Evolutionary conservation across 2,888 invertebrate species (phyloP).

Genomic region (Stenolophus ochropezus): DNA sequence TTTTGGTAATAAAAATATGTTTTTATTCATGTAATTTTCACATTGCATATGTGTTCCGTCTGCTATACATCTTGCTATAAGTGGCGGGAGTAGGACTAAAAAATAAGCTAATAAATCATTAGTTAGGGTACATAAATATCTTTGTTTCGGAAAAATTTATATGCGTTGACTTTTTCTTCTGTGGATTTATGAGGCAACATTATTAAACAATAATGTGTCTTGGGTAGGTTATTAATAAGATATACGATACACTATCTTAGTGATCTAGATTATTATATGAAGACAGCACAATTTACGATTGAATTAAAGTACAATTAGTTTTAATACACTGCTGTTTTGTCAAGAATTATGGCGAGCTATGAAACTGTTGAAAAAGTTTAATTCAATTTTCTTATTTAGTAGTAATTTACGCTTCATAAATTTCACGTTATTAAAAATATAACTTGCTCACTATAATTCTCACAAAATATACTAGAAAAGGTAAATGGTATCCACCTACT

Average conservation of each 20-base stretch:
- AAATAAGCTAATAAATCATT: conserved; percentile 9
- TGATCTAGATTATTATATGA: conserved; percentile 54
- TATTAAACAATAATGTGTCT: conserved; percentile 51
- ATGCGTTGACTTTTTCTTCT: conserved; percentile 18
- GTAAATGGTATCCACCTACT: no score
- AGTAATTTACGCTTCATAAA: conserved; percentile 31
- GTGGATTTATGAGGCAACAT: conserved; percentile 43
- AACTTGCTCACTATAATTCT: no score
- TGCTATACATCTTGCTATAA: neutral
- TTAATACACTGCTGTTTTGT: conserved; percentile 40
- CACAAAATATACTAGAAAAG: no score
- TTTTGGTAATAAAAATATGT: no score
- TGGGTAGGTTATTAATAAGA: conserved; percentile 47
- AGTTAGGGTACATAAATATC: conserved; percentile 14
- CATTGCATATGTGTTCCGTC: no score
- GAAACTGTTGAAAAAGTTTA: conserved; percentile 18
- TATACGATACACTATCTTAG: conserved; percentile 48
- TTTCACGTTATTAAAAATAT: neutral
- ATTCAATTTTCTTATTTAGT: conserved; percentile 26
- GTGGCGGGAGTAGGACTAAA: neutral
- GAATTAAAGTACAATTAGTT: conserved; percentile 53
- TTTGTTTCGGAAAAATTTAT: conserved; percentile 44
- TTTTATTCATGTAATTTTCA: no score
- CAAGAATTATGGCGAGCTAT: conserved; percentile 24
- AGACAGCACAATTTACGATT: conserved; percentile 50